Conservation (phyloP, 1,140 invertebrate genomes). For the Calycopis cecrops region DNA sequence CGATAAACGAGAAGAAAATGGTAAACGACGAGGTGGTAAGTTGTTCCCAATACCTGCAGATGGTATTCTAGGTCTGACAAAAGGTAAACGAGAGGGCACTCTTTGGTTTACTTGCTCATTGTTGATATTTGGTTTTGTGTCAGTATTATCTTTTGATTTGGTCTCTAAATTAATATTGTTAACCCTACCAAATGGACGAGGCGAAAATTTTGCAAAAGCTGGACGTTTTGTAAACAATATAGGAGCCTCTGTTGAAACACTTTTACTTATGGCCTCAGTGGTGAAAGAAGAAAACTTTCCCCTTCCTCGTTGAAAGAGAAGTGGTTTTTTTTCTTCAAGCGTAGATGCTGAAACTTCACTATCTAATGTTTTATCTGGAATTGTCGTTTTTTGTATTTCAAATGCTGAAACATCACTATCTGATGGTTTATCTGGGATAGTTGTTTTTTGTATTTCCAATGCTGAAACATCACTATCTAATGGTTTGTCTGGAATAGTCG, state of each 20-base stretch:
- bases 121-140: conserved; percentile 27
- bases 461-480: conserved; percentile 60
- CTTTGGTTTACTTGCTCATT: conserved; percentile 31
- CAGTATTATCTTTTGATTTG: conserved; percentile 21
- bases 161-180: conserved; percentile 26
- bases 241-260: conserved; percentile 31
- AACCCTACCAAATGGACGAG: conserved; percentile 55
- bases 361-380: no score
- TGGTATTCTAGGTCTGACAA: conserved; percentile 36
- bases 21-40: conserved; percentile 48
- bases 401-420: conserved; percentile 15
- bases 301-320: conserved; percentile 45
- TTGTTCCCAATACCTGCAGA: conserved; percentile 21
- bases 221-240: conserved; percentile 38
- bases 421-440: no score
- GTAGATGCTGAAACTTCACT: no score
- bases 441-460: conserved; percentile 32
- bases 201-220: conserved; percentile 59
- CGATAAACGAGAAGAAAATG: conserved; percentile 38
- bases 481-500: conserved; percentile 45
- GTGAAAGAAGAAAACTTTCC: conserved; percentile 42
- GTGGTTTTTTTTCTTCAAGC: conserved; percentile 30
- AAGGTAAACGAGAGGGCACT: conserved; percentile 40
- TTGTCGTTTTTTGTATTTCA: conserved; percentile 27
- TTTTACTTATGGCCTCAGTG: conserved; percentile 37